Evolutionary conservation across 2,888 invertebrate genomes (phyloP).

Genomic region (Dorcus hopei): DNA sequence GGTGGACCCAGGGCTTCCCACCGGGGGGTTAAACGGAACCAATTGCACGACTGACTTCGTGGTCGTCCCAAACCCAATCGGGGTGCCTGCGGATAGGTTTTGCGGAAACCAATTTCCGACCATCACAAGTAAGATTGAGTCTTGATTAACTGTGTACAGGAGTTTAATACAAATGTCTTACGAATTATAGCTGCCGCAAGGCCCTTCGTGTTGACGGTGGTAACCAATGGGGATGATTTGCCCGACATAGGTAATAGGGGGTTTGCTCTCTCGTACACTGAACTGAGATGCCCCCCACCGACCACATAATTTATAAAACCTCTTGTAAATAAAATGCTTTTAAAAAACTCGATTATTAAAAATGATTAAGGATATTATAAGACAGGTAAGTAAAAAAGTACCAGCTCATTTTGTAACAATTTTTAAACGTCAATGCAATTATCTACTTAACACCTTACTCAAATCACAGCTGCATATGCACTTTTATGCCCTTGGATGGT

Average conservation of each 20-base stretch:
- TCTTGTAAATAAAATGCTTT: no score
- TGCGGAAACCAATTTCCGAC: constrained; percentile 69
- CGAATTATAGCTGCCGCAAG: constrained; percentile 57
- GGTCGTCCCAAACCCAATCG: constrained; percentile 65
- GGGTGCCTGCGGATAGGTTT: constrained; percentile 63
- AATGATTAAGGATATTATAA: no score
- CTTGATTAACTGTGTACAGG: neutral
- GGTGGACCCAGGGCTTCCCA: constrained; percentile 56
- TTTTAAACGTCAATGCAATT: neutral
- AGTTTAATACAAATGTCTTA: neutral
- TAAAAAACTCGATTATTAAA: no score
- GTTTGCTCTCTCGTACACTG: constrained; percentile 67
- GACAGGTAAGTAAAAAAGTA: neutral
- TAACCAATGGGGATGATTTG: constrained; percentile 62
- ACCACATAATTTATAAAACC: no score
- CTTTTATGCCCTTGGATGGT: constrained; percentile 48
- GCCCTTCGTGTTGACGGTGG: constrained; percentile 73
- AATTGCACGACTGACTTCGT: constrained; percentile 71
- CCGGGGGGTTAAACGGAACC: constrained; percentile 56
- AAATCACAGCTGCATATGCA: no score
- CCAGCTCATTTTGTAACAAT: neutral
- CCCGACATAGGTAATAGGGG: constrained; percentile 71
- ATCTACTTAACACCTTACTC: neutral
- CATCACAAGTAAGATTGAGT: constrained; percentile 53
- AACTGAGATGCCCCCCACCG: constrained; percentile 56